These are phyloP conservation scores for Sebastes variabilis DNA, from an alignment of 2,797 vertebrate genomes.

Conservation along the genomic window DNA sequence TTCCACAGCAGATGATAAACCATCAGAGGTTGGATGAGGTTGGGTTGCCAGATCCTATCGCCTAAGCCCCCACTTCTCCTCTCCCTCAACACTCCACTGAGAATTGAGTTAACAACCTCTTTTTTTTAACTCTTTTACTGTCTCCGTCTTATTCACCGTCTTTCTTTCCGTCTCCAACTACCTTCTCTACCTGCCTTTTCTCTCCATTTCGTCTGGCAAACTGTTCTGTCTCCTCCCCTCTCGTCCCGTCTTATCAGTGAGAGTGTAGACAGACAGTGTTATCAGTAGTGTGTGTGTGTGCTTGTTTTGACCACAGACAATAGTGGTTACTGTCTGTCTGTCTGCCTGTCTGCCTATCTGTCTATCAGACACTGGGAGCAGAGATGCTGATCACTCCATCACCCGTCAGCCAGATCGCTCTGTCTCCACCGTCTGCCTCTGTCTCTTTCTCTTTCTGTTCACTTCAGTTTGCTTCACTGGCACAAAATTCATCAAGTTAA, in stretches of 20 bases:
- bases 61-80: conserved; percentile 12
- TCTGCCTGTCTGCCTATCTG: conserved; percentile 46
- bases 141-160: conserved; percentile 11
- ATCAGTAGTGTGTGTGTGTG: conserved; percentile 62
- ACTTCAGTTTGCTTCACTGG: background rate
- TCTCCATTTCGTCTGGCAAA: background rate
- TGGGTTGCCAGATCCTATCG: conserved; percentile 77
- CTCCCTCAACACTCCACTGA: conserved; percentile 18
- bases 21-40: conserved; percentile 56
- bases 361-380: conserved; percentile 14
- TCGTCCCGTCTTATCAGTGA: conserved; percentile 51
- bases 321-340: conserved; percentile 73
- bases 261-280: conserved; percentile 72
- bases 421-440: background rate
- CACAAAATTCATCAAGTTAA: background rate
- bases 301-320: conserved; percentile 77
- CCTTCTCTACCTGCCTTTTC: background rate
- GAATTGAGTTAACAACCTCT: conserved; percentile 39
- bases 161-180: background rate
- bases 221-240: background rate
- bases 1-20: conserved; percentile 58
- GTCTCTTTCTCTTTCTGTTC: background rate
- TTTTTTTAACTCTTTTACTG: background rate
- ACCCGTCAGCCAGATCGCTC: conserved; percentile 20
- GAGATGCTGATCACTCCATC: conserved; percentile 61